Base-by-base conservation (phyloP, 2,113 vertebrate genomes). In the Pan paniscus region DNA sequence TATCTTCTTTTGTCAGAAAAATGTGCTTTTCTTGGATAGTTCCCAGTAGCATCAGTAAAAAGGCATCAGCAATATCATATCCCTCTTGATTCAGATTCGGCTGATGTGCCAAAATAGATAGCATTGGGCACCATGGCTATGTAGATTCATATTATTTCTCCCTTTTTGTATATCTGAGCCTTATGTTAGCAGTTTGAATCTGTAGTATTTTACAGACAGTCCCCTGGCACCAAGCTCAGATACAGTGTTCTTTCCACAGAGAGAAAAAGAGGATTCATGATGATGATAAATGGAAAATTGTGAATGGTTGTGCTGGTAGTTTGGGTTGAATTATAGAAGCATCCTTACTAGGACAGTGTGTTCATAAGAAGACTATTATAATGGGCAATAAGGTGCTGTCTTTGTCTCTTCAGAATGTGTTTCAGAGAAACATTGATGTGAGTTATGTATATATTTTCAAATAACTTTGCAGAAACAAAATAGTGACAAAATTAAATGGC, bases 81-180 rank as follows among this genome's bases (percentile, higher is more conserved):
- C 96, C 85, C 95, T 96, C 79, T 73, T 48, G 91, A 93, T 73
- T 98, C 90, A 85, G 55, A 89, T 83, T 94, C 81, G 35, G 92
- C 97, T 95, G 80, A 70, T 91, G 25, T 70, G 20, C 72, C 23
- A 6, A n/a, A 86, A 40, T 35, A 61, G 82, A 70, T 16, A 94
- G 87, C 73, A 50, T 55, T 38, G 40, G 84, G 88, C 76, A 46
- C 38, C 40, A 3, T 38, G 23, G 35, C 90, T 90, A 4, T 55
- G 20, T 38, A 80, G 72, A 84, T 52, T 76, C 79, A 52, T 52
- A 6, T 82, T 64, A 40, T 76, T 32, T 95, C 82, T 96, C 52
- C 90, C 72, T 93, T 81, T 67, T 81, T 82, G 61, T 93, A 35
- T 82, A 35, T 50, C 86, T 79, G 68, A 93, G 46, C 68, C 84